phyloP scores from a whole-genome alignment of 2,113 vertebrate species.

The Rutilus rutilus region DNA sequence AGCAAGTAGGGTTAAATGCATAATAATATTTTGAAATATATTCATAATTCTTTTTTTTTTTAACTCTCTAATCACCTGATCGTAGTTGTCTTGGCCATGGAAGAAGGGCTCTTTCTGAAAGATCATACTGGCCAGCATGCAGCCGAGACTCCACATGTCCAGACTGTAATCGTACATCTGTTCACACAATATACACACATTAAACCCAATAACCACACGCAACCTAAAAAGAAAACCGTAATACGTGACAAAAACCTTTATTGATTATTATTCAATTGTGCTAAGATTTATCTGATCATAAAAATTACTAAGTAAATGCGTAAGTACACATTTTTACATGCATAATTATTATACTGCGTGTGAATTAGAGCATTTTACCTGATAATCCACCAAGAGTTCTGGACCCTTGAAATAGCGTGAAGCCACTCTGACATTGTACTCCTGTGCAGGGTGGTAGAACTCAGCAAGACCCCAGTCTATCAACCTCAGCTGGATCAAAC shows the following conservation, averaged over 20 bases:
- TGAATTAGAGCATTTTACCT: constrained; percentile 73
- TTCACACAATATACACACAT: constrained; percentile 13
- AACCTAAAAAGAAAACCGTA: background rate
- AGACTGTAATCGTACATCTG: constrained; percentile 99
- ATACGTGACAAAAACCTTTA: background rate
- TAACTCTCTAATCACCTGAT: constrained; percentile 80
- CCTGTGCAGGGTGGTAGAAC: constrained; percentile 97
- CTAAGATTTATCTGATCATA: background rate
- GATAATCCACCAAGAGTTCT: constrained; percentile 98
- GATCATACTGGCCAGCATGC: constrained; percentile 99
- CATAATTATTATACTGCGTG: background rate
- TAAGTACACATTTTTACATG: no score
- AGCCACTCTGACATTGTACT: constrained; percentile 99
- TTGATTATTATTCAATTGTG: background rate
- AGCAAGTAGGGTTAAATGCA: background rate
- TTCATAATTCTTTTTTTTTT: background rate
- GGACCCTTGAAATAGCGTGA: constrained; percentile 99
- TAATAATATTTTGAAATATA: background rate
- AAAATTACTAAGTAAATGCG: background rate
- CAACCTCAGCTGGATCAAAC: constrained; percentile 85
- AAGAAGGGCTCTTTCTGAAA: constrained; percentile 99
- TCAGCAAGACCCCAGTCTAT: constrained; percentile 98
- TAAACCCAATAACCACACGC: background rate
- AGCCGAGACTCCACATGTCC: constrained; percentile 99
- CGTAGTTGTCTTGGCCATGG: constrained; percentile 98